Conservation (phyloP, 2,113 vertebrate species). For the Bothrops jararaca region DNA sequence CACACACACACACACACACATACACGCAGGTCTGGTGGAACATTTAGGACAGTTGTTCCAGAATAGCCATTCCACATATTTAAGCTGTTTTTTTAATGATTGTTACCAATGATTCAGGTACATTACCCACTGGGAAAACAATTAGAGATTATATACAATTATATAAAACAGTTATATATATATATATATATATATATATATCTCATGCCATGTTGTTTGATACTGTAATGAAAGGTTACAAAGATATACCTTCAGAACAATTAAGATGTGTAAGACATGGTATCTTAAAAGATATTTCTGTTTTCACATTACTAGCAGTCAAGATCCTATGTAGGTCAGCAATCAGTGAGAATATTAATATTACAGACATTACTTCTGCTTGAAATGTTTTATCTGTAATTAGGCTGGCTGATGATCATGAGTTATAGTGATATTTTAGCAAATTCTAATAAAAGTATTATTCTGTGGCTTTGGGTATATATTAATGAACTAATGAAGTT, state of each 20-base stretch:
- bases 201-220: neutral
- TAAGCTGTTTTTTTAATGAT: neutral
- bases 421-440: neutral
- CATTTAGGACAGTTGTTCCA: neutral
- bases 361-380: neutral
- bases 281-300: neutral
- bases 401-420: neutral
- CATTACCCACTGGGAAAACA: neutral
- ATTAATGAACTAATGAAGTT: neutral
- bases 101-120: neutral
- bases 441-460: neutral
- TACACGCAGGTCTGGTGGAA: neutral
- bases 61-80: neutral
- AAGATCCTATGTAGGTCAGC: neutral
- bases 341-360: neutral
- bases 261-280: neutral
- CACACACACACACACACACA: too few species aligned
- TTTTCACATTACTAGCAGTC: neutral
- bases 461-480: neutral
- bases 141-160: too few species aligned
- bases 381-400: neutral
- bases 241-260: neutral
- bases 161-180: neutral
- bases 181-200: neutral
- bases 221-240: neutral